Base-by-base conservation (phyloP, 2,888 invertebrate species). In the Parnassius apollo region DNA sequence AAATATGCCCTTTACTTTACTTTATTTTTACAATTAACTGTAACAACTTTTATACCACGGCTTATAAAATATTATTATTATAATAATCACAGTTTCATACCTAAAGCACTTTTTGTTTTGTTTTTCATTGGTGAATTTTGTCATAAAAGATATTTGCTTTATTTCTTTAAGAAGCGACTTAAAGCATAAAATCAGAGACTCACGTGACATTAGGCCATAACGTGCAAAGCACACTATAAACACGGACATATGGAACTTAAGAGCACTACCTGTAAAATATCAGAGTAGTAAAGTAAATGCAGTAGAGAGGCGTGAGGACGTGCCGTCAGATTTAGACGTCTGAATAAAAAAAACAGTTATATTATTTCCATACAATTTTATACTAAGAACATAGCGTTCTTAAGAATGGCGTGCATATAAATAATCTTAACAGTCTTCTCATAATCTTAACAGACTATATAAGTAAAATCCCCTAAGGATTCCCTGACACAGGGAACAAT, bases 231-330 rank as follows among this genome's bases (percentile, higher is more conserved):
- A 78, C 76, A 82, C 89, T 84, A 89, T 91, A 91, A 91, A 90
- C 88, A 79, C 82, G 83, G 83, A 86, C 87, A 84, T 88, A 89
- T 88, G 85, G 82, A 87, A 88, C 86, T 88, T 88, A 89, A 91
- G 82, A 90, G 90, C 90, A 83, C 88, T 85, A 85, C 88, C 88
- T 86, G 89, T 90, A 84, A 91, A 88, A 91, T 91, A 91, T 89
- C 88, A 86, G 88, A 85, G 91, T 74, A 82, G 86, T 91, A 91
- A 91, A 91, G 88, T 91, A 91, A 91, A 91, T 91, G 91, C 91
- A 88, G 79, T 79, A 78, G 75, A 71, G 77, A 77, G 80, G 74
- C 75, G 76, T 78, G 78, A 75, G 80, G 74, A 88, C 90, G 90
- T 90, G 90, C 82, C 76, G 77, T 70, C 74, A 73, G 71, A 66